Conservation (phyloP, 2,888 invertebrate genomes). For the Metopia argyrocephala region DNA sequence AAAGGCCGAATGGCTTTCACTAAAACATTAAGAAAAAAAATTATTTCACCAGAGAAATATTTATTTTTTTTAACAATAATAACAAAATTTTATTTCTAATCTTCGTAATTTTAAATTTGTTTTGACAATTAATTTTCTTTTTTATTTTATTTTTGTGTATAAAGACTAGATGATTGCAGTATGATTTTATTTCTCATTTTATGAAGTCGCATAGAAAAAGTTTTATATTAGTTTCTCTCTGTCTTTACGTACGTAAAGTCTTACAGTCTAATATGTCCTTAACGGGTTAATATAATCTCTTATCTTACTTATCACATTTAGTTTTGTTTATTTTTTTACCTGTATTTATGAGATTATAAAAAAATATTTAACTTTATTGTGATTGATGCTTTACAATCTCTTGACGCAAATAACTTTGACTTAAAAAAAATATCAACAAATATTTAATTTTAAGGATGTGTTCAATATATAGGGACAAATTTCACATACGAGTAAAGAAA, state of each 20-base stretch:
- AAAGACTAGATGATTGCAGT: no score
- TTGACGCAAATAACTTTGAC: neutral
- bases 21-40: no score
- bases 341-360: slow-evolving; percentile 3
- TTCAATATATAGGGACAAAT: no score
- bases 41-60: slow-evolving; percentile 29
- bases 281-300: no score
- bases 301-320: neutral
- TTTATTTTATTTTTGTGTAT: slow-evolving; percentile 10
- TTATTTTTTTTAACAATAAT: slow-evolving; percentile 23
- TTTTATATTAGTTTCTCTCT: no score
- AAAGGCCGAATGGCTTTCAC: no score
- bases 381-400: neutral
- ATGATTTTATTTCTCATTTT: no score
- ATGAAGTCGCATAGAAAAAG: no score
- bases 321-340: neutral
- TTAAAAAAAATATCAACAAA: neutral
- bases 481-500: no score
- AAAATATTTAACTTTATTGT: neutral
- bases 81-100: slow-evolving; percentile 4
- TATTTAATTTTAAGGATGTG: neutral
- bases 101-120: no score
- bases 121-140: slow-evolving; percentile 29
- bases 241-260: no score
- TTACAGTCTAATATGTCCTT: no score